phyloP scores from a whole-genome alignment of 2,113 vertebrate species.

The Erythrocercus mccallii region DNA sequence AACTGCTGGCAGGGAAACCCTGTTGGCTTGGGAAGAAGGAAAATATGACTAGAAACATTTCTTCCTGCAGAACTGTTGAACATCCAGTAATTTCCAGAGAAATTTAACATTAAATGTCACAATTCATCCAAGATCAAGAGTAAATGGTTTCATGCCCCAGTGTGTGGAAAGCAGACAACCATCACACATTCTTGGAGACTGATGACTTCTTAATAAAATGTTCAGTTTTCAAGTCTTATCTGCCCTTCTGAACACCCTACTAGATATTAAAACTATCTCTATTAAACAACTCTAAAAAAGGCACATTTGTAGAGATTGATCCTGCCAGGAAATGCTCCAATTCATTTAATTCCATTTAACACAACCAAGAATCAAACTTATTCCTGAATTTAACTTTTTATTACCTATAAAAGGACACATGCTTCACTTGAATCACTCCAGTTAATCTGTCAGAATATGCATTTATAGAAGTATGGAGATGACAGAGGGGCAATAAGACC shows the following conservation, averaged over 20 bases:
- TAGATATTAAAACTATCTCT: background rate
- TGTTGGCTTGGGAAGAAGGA: background rate
- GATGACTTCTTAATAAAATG: background rate
- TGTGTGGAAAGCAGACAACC: background rate
- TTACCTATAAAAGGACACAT: background rate
- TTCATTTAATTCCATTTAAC: background rate
- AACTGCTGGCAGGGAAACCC: background rate
- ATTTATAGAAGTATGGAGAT: background rate
- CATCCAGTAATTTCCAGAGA: background rate
- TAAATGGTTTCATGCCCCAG: background rate
- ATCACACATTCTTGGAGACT: background rate
- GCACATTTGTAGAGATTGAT: background rate
- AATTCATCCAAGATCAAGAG: background rate
- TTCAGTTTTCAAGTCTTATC: background rate
- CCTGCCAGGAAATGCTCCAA: background rate
- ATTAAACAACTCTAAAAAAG: background rate
- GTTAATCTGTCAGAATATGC: background rate
- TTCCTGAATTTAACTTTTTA: background rate
- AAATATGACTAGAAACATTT: slow-evolving; percentile 1
- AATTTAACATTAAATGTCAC: background rate
- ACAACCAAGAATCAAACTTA: background rate
- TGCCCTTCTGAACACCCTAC: background rate
- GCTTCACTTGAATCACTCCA: background rate
- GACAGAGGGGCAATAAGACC: background rate
- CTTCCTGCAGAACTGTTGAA: background rate